These are phyloP conservation scores for Tachysurus vachellii DNA, from an alignment of 2,113 vertebrate species.

Conservation along the genomic window DNA sequence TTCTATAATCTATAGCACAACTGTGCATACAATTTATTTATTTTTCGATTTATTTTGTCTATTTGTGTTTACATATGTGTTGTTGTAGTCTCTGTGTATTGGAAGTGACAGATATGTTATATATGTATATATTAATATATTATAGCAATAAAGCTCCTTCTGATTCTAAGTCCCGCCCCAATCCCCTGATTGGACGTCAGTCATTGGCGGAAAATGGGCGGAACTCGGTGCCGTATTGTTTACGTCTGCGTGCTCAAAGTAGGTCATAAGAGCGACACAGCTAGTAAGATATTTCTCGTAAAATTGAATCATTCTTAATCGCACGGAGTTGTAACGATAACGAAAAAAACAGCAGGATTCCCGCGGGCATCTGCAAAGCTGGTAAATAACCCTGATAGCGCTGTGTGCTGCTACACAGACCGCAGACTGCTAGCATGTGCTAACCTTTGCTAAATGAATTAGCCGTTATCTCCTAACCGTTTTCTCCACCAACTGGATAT, in stretches of 20 bases:
- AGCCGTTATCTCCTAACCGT: neutral
- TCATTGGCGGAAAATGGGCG: conserved; percentile 7
- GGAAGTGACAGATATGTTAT: too few species aligned
- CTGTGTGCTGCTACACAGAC: neutral
- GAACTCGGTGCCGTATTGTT: conserved; percentile 52
- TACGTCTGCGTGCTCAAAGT: conserved; percentile 61
- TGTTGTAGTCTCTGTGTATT: too few species aligned
- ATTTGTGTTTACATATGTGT: too few species aligned
- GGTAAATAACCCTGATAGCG: neutral
- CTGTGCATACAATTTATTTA: too few species aligned
- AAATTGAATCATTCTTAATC: neutral
- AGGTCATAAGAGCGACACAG: conserved; percentile 52
- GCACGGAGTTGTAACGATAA: neutral
- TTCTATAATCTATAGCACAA: too few species aligned
- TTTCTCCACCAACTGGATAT: neutral
- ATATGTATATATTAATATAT: too few species aligned
- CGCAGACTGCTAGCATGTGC: neutral
- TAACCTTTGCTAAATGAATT: neutral
- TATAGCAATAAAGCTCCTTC: too few species aligned
- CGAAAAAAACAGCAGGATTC: neutral
- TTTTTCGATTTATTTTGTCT: too few species aligned
- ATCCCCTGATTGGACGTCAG: conserved; percentile 24
- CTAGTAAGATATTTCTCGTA: neutral
- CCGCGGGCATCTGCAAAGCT: conserved; percentile 7
- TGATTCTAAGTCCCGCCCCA: conserved; percentile 23